These are phyloP conservation scores for Coendou prehensilis DNA, from an alignment of 2,797 vertebrate genomes.

Conservation along the genomic window DNA sequence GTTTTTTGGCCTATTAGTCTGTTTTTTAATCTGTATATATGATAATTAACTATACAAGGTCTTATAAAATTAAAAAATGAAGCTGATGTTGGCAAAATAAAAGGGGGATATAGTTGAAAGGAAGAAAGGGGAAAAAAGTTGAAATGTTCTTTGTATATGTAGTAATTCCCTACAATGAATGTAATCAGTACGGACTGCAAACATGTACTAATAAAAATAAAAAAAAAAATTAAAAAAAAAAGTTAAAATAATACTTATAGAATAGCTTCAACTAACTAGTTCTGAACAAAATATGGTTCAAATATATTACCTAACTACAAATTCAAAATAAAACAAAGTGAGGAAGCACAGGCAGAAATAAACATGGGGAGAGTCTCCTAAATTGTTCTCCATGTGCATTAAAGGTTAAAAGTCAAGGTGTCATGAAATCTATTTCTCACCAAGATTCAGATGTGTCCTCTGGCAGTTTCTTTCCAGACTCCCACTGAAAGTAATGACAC, in stretches of 20 bases:
- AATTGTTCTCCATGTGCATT: background rate
- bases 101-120: background rate
- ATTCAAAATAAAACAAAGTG: conserved; percentile 49
- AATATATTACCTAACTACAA: conserved; percentile 75
- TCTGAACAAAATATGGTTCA: conserved; percentile 84
- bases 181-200: background rate
- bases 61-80: background rate
- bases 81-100: background rate
- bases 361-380: background rate
- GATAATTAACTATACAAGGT: background rate
- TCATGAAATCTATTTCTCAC: conserved; percentile 9
- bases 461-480: background rate
- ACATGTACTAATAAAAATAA: background rate
- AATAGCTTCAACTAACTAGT: conserved; percentile 61
- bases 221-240: background rate
- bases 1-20: background rate
- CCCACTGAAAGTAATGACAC: conserved; percentile 62
- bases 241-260: conserved; percentile 16
- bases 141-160: background rate
- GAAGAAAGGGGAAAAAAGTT: background rate
- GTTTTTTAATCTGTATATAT: background rate
- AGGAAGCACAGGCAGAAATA: background rate
- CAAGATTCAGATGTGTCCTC: conserved; percentile 1
- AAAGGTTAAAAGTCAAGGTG: conserved; percentile 30
- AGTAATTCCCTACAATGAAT: background rate